Evolutionary conservation across 2,113 vertebrate genomes (phyloP), one percentile per base, ranked within the genome.

Genomic region (Bostrychus sinensis): DNA sequence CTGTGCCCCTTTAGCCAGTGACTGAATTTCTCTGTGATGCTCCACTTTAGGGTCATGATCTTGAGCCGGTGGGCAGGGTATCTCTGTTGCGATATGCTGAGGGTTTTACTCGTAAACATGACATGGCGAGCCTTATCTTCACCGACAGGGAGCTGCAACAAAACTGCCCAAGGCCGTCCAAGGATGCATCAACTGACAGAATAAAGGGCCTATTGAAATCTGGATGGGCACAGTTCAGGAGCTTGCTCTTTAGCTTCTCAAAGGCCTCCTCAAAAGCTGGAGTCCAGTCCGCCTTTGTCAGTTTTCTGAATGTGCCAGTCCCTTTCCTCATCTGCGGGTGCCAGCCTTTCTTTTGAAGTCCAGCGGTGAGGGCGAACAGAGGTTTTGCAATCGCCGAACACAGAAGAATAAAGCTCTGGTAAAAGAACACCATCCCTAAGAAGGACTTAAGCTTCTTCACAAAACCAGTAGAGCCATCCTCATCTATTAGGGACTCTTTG

Each of bases 101-200:
- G 4, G 0, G 61, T 65, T 8, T 70, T 60, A 2, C 66, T 76
- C 1, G 61, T 60, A 26, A 70, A 76, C 3, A 55, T 16, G 3
- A 39, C 38, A 39, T 3, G 38, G 6, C 7, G 38, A 6, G 38
- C 38, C 38, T 39, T 39, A n/a, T 39, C 38, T 39, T 39, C 38
- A 39, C 38, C 13, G 7, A 16, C 38, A 39, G 38, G 38, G 7
- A 39, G 3, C 38, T 39, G 38, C 7, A 4, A n/a, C 7, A 16
- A 6, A 14, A 39, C 14, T 38, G 37, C 13, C 37, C 8, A 7
- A 38, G 13, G 28, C 53, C 43, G 5, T 75, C 64, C 2, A 62
- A 0, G 0, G 57, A 67, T 0, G 64, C 51, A 45, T 68, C 58
- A 3, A 58, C 43, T 0, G 53, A 68, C 3, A 75, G 19, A 1